Percentiles rank a stretch among this genome's conserved stretches.
phyloP scores from a whole-genome alignment of 1,140 invertebrate genomes.

The Nymphalis io region DNA sequence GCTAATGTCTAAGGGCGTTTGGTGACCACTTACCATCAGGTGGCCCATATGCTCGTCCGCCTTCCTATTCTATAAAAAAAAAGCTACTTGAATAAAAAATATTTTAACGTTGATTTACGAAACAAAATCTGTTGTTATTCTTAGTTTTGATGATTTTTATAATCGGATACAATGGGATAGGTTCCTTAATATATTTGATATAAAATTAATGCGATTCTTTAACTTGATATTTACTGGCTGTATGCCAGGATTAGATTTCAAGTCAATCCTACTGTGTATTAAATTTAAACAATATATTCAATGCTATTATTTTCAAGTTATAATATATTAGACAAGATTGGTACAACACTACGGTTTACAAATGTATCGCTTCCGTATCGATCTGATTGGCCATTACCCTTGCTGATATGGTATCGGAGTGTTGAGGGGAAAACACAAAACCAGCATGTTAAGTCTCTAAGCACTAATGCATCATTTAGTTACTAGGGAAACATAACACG shows the following conservation, averaged over 20 bases:
- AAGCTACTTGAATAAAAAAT: too few species aligned
- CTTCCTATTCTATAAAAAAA: too few species aligned
- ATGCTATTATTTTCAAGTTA: too few species aligned
- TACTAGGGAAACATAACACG: slow-evolving; percentile 23
- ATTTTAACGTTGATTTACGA: too few species aligned
- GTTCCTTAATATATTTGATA: neutral
- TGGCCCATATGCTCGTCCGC: too few species aligned
- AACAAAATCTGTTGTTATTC: too few species aligned
- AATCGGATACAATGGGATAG: too few species aligned
- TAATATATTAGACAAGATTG: neutral
- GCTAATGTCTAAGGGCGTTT: too few species aligned
- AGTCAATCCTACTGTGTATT: neutral
- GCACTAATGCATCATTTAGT: slow-evolving; percentile 1
- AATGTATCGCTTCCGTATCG: slow-evolving; percentile 35
- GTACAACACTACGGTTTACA: neutral
- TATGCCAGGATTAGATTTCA: slow-evolving; percentile 12
- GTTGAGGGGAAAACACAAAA: neutral
- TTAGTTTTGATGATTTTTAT: too few species aligned
- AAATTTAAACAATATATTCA: too few species aligned
- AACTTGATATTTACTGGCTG: slow-evolving; percentile 17
- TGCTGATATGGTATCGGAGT: neutral
- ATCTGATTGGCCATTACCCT: slow-evolving; percentile 24
- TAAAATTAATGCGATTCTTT: slow-evolving; percentile 18
- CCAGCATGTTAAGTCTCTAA: neutral
- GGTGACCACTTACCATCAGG: too few species aligned